These are phyloP conservation scores for Caenorhabditis japonica DNA, from an alignment of 2,888 invertebrate species.

Conservation along the genomic window DNA sequence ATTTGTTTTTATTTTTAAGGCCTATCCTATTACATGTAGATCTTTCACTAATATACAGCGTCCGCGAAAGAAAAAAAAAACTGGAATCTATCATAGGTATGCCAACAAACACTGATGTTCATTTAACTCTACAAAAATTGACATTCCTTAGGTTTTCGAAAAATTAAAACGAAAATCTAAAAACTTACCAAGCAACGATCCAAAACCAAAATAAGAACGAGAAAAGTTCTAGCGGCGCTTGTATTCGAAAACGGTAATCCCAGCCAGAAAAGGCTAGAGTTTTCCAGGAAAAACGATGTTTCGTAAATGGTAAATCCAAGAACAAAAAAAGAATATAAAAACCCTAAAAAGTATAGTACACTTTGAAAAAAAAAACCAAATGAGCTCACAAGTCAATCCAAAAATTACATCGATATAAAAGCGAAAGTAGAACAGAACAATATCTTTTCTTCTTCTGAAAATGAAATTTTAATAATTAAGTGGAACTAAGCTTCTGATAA, in stretches of 20 bases:
- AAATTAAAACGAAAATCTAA: too few relatives aligned
- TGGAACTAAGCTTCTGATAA: background rate
- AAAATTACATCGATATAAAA: constrained; percentile 35
- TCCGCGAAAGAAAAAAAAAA: too few relatives aligned
- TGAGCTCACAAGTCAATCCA: constrained; percentile 28
- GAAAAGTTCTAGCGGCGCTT: constrained; percentile 34
- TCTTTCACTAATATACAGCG: too few relatives aligned
- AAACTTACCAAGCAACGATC: constrained; percentile 20
- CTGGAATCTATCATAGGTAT: too few relatives aligned
- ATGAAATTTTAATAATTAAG: background rate
- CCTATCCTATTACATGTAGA: too few relatives aligned
- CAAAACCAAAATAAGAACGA: constrained; percentile 25
- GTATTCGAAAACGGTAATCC: constrained; percentile 38
- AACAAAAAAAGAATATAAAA: constrained; percentile 39
- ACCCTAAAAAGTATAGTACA: constrained; percentile 8
- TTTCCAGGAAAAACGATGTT: constrained; percentile 26
- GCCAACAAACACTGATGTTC: too few relatives aligned
- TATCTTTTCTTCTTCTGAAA: constrained; percentile 22
- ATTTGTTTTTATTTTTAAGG: too few relatives aligned
- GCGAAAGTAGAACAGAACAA: constrained; percentile 35
- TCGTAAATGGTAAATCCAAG: constrained; percentile 22
- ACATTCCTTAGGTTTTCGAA: too few relatives aligned
- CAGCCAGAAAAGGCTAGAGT: constrained; percentile 23
- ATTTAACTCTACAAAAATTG: too few relatives aligned
- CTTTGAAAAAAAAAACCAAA: background rate